phyloP scores from a whole-genome alignment of 1,140 invertebrate species.

The Heliconius nattereri region DNA sequence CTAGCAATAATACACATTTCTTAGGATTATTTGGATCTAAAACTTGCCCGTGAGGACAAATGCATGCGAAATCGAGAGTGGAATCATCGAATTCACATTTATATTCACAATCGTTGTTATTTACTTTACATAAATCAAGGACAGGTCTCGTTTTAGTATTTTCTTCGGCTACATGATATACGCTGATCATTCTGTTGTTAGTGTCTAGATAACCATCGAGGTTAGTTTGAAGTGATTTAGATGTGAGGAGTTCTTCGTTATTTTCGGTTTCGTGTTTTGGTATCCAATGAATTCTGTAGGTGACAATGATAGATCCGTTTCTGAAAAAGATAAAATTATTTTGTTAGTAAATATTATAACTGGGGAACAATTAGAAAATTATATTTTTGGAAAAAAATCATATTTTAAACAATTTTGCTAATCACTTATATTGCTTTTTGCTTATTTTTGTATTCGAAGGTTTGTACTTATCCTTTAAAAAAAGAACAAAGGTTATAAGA shows the following conservation, averaged over 20 bases:
- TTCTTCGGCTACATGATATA: conserved; percentile 80
- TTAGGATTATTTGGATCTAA: conserved; percentile 67
- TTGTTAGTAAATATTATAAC: background rate
- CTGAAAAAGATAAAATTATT: conserved; percentile 68
- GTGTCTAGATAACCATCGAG: conserved; percentile 76
- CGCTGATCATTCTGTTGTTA: conserved; percentile 80
- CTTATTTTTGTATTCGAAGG: too few relatives aligned
- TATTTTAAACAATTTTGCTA: background rate
- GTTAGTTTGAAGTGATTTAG: conserved; percentile 75
- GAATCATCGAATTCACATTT: conserved; percentile 87
- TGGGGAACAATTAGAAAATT: background rate
- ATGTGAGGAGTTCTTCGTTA: conserved; percentile 78
- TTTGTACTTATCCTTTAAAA: too few relatives aligned
- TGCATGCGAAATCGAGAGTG: conserved; percentile 84
- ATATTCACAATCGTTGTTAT: conserved; percentile 89
- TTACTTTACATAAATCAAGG: conserved; percentile 87
- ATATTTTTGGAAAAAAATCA: background rate
- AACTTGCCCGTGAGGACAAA: conserved; percentile 83
- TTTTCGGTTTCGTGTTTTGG: conserved; percentile 78
- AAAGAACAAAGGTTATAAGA: too few relatives aligned
- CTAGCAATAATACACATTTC: conserved; percentile 57
- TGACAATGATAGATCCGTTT: conserved; percentile 84
- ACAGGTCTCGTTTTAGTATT: conserved; percentile 78
- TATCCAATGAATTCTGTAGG: conserved; percentile 84
- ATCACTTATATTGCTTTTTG: too few relatives aligned